Evolutionary conservation across 2,113 vertebrate species (phyloP).

Genomic region (Psettodes erumei): DNA sequence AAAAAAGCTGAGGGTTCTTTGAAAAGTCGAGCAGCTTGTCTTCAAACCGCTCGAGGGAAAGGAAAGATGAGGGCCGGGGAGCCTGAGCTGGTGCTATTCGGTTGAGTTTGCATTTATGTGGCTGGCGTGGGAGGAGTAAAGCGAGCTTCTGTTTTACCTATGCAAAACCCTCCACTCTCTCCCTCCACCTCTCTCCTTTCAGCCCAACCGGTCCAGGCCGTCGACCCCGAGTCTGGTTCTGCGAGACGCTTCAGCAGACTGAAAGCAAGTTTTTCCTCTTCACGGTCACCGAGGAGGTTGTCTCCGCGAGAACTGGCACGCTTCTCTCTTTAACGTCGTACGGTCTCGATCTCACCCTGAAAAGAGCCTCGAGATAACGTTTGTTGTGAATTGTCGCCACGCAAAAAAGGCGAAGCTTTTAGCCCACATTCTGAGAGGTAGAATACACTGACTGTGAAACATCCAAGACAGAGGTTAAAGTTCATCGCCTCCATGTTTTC

Average conservation of each 20-base stretch:
- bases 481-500: not conserved
- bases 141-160: not conserved
- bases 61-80: not conserved
- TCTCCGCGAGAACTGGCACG: no score
- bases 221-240: no score
- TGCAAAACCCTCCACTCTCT: no score
- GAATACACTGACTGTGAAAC: not conserved
- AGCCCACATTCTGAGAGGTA: not conserved
- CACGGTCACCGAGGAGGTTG: no score
- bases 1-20: not conserved
- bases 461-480: not conserved
- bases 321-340: no score
- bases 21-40: not conserved
- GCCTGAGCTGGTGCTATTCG: conserved; percentile 2
- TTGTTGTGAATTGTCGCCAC: no score
- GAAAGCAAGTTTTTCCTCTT: no score
- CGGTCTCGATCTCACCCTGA: no score
- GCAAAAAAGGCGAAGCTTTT: not conserved
- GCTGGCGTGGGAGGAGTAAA: not conserved
- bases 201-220: no score
- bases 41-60: not conserved
- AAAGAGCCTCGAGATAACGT: no score
- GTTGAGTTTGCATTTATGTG: conserved; percentile 6
- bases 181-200: no score
- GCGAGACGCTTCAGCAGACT: no score